Base-by-base conservation (phyloP, 2,797 vertebrate genomes). In the Micromesistius poutassou region DNA sequence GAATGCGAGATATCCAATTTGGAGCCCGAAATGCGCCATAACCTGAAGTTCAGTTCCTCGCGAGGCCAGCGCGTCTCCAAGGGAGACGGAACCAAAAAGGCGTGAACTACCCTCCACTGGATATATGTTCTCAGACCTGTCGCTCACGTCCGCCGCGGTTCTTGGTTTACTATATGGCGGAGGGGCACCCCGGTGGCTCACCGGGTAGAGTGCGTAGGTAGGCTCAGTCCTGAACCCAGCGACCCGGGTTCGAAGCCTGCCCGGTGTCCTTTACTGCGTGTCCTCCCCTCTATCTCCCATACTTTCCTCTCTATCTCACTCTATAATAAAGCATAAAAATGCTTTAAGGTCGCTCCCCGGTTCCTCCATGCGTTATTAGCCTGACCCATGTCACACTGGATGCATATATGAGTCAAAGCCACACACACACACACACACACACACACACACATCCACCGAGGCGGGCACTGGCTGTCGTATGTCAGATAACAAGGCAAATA, bases 401-500 rank as follows among this genome's bases (percentile, higher is more conserved):
- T 62, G 55, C 19, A 8, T 62, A n/a, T 3, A 25, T 31, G 28
- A 82, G 77, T 80, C 77, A 35, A 55, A 72, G 74, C 28, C 50
- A 4, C 77, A 71, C 35, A 81, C 66, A 71, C 72, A 62, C 73
- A 75, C 70, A 46, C 30, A n/a, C 30, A 30, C 33, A 66, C 35
- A 31, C 30, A 78, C 31, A 22, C 13, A 72, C 78, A 77, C 80
- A 83, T 74, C 81, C 73, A 73, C 79, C 38, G 77, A 82, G 78
- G 35, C 78, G 77, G 77, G 79, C 81, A 6, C 33, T 35, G 77
- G 76, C 77, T 72, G 77, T 78, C 78, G 77, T 31, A 38, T 75
- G 84, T 83, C 85, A 87, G 84, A 66, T 40, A 84, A 82, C 84
- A 78, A 76, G 83, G 87, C 80, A 83, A 86, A 86, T 75, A 76